phyloP scores from a whole-genome alignment of 1,140 invertebrate genomes.

The Euglossa dilemma region DNA sequence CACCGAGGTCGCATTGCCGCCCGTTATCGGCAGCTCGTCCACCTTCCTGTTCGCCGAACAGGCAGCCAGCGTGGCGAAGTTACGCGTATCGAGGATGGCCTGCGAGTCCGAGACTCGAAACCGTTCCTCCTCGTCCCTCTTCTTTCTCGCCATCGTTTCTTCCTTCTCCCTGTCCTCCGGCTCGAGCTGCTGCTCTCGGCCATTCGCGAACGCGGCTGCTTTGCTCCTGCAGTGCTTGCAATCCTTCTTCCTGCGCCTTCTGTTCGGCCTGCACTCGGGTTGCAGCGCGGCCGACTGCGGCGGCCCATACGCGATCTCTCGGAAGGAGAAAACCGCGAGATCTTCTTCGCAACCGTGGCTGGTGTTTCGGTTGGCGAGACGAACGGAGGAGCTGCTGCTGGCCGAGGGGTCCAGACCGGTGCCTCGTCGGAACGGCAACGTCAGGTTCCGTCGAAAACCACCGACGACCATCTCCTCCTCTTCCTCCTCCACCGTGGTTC shows the following conservation, averaged over 20 bases:
- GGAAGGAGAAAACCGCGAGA: neutral
- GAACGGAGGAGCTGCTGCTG: constrained; percentile 69
- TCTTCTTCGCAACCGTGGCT: constrained; percentile 26
- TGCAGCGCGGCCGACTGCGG: neutral
- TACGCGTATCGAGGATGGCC: neutral
- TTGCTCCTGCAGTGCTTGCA: constrained; percentile 78
- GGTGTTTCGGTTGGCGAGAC: constrained; percentile 70
- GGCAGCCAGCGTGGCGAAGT: neutral
- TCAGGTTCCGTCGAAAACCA: constrained; percentile 71
- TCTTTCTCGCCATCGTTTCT: constrained; percentile 21
- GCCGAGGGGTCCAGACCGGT: constrained; percentile 46
- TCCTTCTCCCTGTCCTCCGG: neutral
- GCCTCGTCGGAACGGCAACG: constrained; percentile 68
- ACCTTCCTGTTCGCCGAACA: neutral
- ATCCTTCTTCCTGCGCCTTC: constrained; percentile 77
- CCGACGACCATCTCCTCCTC: neutral
- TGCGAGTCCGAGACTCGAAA: neutral
- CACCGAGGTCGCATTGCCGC: constrained; percentile 1
- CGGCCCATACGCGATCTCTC: neutral
- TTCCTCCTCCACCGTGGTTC: neutral
- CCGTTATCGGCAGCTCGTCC: neutral
- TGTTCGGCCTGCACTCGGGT: constrained; percentile 50
- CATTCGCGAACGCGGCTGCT: constrained; percentile 11
- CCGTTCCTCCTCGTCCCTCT: constrained; percentile 7
- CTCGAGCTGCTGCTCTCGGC: neutral